These are phyloP conservation scores for Andricus grossulariae DNA, from an alignment of 1,140 invertebrate species.

Conservation along the genomic window DNA sequence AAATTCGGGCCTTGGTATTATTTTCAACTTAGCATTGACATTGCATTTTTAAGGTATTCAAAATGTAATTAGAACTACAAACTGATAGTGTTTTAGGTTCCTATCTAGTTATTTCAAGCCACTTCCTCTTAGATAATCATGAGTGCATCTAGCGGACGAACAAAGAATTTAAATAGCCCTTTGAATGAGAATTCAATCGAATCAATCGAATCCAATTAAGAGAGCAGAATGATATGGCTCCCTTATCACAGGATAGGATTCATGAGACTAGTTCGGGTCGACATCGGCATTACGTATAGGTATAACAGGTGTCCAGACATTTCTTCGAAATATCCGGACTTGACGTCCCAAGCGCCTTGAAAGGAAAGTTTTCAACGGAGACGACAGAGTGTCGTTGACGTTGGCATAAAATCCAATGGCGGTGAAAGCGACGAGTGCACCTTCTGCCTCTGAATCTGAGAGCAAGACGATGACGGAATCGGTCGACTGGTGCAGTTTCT, in stretches of 20 bases:
- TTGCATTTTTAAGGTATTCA: no score
- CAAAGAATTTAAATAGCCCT: slow-evolving; percentile 43
- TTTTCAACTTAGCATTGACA: no score
- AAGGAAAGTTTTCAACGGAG: slow-evolving; percentile 42
- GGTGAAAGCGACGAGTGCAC: slow-evolving; percentile 21
- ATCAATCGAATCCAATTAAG: slow-evolving; percentile 52
- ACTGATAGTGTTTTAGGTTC: neutral
- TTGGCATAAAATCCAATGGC: slow-evolving; percentile 37
- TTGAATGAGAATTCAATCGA: slow-evolving; percentile 45
- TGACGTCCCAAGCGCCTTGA: slow-evolving; percentile 35
- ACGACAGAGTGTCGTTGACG: slow-evolving; percentile 37
- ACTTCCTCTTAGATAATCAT: neutral
- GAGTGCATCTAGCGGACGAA: neutral
- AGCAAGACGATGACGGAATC: slow-evolving; percentile 16
- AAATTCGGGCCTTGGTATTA: no score
- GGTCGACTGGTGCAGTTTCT: slow-evolving; percentile 29
- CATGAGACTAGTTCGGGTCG: slow-evolving; percentile 13
- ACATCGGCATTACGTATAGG: slow-evolving; percentile 18
- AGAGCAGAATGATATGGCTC: neutral
- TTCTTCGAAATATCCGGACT: slow-evolving; percentile 34
- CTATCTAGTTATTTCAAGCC: slow-evolving; percentile 10
- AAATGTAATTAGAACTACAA: neutral
- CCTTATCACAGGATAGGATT: slow-evolving; percentile 15
- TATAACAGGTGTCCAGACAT: slow-evolving; percentile 38
- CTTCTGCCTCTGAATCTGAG: slow-evolving; percentile 5